Conservation (phyloP, 2,797 vertebrate species). For the Notolepis coatsorum region DNA sequence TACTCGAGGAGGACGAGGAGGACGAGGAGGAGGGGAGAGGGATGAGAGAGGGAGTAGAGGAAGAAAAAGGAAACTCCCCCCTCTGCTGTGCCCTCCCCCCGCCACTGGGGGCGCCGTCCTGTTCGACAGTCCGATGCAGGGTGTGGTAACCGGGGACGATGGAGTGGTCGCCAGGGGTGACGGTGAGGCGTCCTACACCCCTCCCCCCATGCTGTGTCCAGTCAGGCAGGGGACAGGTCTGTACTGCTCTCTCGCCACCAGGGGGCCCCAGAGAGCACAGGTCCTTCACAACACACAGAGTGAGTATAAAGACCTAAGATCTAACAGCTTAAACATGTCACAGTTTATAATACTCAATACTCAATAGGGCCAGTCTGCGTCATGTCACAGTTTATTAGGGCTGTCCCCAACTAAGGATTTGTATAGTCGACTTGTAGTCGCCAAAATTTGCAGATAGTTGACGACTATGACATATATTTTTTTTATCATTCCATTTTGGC, state of each 20-base stretch:
- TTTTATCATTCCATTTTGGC: no score
- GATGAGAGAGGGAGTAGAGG: slow-evolving; percentile 68
- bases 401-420: no score
- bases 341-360: no score
- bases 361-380: no score
- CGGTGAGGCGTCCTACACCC: slow-evolving; percentile 83
- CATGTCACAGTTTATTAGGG: no score
- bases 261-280: slow-evolving; percentile 71
- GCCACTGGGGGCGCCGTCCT: slow-evolving; percentile 78
- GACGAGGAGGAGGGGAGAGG: slow-evolving; percentile 57
- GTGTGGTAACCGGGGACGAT: slow-evolving; percentile 71
- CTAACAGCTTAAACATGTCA: no score
- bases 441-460: no score
- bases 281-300: slow-evolving; percentile 82
- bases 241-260: slow-evolving; percentile 83
- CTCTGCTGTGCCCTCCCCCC: slow-evolving; percentile 71
- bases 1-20: no score
- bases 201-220: slow-evolving; percentile 91
- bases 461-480: no score
- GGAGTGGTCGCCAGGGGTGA: slow-evolving; percentile 38
- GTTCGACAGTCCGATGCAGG: slow-evolving; percentile 88
- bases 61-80: neutral
- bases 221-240: slow-evolving; percentile 88
- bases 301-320: slow-evolving; percentile 74
- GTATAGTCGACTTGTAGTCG: no score